Evolutionary conservation across 2,888 invertebrate species (phyloP), one percentile per base, ranked within the genome.

Genomic region (Latrodectus hesperus): DNA sequence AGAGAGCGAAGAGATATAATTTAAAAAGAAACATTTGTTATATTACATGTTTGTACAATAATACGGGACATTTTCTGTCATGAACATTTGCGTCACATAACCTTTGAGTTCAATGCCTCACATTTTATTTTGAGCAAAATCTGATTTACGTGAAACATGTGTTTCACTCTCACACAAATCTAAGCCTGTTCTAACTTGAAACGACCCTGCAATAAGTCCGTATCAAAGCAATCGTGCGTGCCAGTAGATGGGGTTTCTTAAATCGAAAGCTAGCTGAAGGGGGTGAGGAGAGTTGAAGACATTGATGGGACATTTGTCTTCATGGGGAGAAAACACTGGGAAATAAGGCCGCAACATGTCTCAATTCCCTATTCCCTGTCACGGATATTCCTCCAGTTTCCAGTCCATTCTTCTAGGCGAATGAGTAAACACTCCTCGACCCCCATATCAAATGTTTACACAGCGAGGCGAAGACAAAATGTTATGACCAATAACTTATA

Each of bases 401-500:
- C 38, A n/a, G n/a, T 60, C 12, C 60, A 60, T 60, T 60, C 60
- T 60, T 60, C 51, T 22, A 9, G 17, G n/a, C 49, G 49, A 9
- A n/a, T 49, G 71, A 49, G 71, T 16, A 71, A 71, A 71, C 71
- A 71, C 14, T 49, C 49, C 71, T 51, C 9, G 71, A 71, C 49
- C 14, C 68, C 71, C 9, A 71, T 38, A 49, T 51, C 49, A 16
- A n/a, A 51, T 71, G 71, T 71, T 71, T 71, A 52, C 16, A 16
- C 71, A 71, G 14, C 51, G 71, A n/a, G 51, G n/a, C 49, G 71
- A 49, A n/a, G 51, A 26, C 71, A 49, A 71, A 16, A 51, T 51
- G 71, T 51, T 71, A 71, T 51, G 71, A 71, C 71, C 71, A 71
- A 71, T 71, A 71, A 71, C 71, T 71, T 71, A 71, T 49, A n/a